phyloP scores from a whole-genome alignment of 2,888 invertebrate species.

The Schizaphis graminum region DNA sequence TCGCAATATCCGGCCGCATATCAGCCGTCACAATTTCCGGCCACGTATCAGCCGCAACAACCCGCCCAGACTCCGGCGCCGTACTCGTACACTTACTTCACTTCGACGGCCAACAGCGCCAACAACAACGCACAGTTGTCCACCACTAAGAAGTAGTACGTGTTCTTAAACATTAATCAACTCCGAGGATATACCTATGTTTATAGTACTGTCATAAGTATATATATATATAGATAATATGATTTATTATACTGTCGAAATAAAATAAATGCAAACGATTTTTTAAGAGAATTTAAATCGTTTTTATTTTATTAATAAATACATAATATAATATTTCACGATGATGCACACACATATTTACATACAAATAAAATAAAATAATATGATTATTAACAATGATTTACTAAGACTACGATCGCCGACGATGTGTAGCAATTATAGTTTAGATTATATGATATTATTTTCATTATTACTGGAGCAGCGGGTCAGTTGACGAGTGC shows the following conservation, averaged over 20 bases:
- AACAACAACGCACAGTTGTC: slow-evolving; percentile 21
- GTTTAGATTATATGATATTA: background rate
- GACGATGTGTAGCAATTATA: background rate
- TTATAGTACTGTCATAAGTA: background rate
- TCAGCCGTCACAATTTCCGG: slow-evolving; percentile 8
- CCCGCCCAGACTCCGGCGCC: background rate
- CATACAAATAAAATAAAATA: background rate
- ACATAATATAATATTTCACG: slow-evolving; percentile 15
- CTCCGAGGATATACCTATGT: background rate
- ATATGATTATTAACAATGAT: slow-evolving; percentile 24
- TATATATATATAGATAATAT: too few relatives aligned
- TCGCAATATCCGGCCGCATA: slow-evolving; percentile 21
- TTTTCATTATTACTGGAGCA: background rate
- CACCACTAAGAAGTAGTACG: slow-evolving; percentile 22
- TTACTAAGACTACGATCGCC: background rate
- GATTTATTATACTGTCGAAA: background rate
- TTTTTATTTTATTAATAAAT: slow-evolving; percentile 17
- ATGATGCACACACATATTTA: background rate
- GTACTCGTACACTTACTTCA: slow-evolving; percentile 57
- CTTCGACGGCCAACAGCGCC: background rate
- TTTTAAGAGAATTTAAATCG: background rate
- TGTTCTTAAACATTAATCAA: background rate
- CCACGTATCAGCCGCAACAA: slow-evolving; percentile 34
- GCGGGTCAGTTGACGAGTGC: background rate
- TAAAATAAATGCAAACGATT: slow-evolving; percentile 19